phyloP scores from a whole-genome alignment of 2,888 invertebrate species.

The Platycheirus albimanus region DNA sequence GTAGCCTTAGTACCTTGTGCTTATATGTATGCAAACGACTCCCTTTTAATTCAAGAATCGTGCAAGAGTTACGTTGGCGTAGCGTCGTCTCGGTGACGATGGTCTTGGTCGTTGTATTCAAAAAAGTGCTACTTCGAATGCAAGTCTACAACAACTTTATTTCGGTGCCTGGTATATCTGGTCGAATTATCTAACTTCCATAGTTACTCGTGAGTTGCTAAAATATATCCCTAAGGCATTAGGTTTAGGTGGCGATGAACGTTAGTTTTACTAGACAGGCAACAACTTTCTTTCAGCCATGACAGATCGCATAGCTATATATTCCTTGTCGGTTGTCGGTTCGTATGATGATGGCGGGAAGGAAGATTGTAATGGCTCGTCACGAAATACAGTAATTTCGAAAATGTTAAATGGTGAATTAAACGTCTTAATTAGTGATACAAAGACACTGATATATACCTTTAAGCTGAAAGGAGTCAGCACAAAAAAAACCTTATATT shows the following conservation, averaged over 20 bases:
- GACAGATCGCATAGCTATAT: constrained; percentile 2
- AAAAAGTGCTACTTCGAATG: too few relatives aligned
- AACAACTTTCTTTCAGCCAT: constrained; percentile 20
- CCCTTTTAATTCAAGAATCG: constrained; percentile 33
- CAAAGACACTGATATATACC: constrained; percentile 31
- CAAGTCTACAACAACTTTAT: background rate
- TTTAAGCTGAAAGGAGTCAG: too few relatives aligned
- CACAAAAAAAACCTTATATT: too few relatives aligned
- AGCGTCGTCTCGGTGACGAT: background rate
- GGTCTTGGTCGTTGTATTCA: too few relatives aligned
- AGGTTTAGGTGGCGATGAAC: constrained; percentile 20
- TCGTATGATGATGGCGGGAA: background rate
- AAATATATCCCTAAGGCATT: constrained; percentile 57
- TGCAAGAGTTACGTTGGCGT: constrained; percentile 2
- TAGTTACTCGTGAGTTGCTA: constrained; percentile 53
- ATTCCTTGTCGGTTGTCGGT: background rate
- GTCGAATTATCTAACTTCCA: constrained; percentile 61
- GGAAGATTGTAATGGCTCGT: constrained; percentile 19
- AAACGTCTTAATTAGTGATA: constrained; percentile 68
- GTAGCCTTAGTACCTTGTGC: background rate
- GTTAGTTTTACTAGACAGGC: constrained; percentile 33
- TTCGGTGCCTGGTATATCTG: constrained; percentile 48
- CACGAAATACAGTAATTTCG: constrained; percentile 52
- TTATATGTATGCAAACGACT: constrained; percentile 5
- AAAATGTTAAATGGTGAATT: constrained; percentile 54